Evolutionary conservation across 2,888 invertebrate genomes (phyloP), one percentile per base, ranked within the genome.

Genomic region (Amblyjoppa proteus): DNA sequence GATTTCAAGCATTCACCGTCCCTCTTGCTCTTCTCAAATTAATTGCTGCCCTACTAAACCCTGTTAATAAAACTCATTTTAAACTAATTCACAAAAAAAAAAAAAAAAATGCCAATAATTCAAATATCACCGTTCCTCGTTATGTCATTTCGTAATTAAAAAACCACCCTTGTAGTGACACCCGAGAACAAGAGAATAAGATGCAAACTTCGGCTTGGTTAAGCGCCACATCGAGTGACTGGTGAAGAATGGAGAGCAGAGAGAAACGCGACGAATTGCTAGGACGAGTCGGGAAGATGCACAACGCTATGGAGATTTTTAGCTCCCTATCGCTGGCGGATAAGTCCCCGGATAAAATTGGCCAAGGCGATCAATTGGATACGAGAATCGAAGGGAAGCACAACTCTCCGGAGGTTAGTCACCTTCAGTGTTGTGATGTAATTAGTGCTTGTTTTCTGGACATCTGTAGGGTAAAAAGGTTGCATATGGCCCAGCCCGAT

Each of bases 281-380:
- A 5, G 28, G 68, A 4, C 20, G 38, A 79, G 41, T 28, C n/a
- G 11, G 69, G 38, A 77, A 53, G 53, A 81, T 49, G 79, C 73
- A 83, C 25, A 83, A 82, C 66, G 64, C 82, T 9, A 85, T 70
- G 71, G 70, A 58, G 11, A 76, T 83, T 28, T 76, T 85, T 20
- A 5, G 61, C 5, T 78, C 74, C 34, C 73, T 64, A 16, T 73
- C 71, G 70, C 45, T 58, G 53, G 38, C 41, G 9, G 41, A 34
- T 58, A 68, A 81, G 16, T 28, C 49, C 5, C 53, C 28, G n/a
- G 56, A 79, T 20, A 9, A 68, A 49, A n/a, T 16, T 34, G 66
- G 61, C 25, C 68, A 31, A 56, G 80, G 53, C 0, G 70, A 81
- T 34, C 20, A 41, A 28, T 49, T 13, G 7, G 16, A 70, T 5